phyloP scores from a whole-genome alignment of 2,888 invertebrate genomes.

The Salpingus planirostris region DNA sequence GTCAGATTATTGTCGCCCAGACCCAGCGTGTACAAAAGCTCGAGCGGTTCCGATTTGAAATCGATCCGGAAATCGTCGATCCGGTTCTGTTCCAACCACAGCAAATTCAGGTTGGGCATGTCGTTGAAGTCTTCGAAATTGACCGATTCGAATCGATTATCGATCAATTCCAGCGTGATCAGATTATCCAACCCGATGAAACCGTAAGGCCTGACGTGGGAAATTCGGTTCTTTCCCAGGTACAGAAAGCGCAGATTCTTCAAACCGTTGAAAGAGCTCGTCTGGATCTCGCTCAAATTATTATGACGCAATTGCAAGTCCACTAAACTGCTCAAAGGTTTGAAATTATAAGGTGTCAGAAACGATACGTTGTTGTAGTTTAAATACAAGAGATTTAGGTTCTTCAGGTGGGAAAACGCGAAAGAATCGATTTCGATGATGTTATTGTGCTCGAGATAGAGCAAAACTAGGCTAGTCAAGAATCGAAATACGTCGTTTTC shows the following conservation, averaged over 20 bases:
- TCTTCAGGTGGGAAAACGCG: slow-evolving; percentile 36
- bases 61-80: slow-evolving; percentile 27
- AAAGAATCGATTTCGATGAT: slow-evolving; percentile 36
- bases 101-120: slow-evolving; percentile 28
- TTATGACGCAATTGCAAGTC: slow-evolving; percentile 38
- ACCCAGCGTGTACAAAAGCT: slow-evolving; percentile 28
- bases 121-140: slow-evolving; percentile 28
- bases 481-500: slow-evolving; percentile 34
- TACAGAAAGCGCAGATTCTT: slow-evolving; percentile 33
- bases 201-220: slow-evolving; percentile 34
- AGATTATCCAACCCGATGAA: slow-evolving; percentile 36
- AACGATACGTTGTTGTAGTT: slow-evolving; percentile 36
- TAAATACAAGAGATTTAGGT: slow-evolving; percentile 35
- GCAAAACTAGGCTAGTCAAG: slow-evolving; percentile 34
- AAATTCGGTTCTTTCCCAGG: slow-evolving; percentile 38
- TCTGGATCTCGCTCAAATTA: slow-evolving; percentile 33
- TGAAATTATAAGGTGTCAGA: slow-evolving; percentile 36
- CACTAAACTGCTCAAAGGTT: slow-evolving; percentile 32
- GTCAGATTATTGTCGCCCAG: slow-evolving; percentile 31
- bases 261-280: slow-evolving; percentile 38
- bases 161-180: slow-evolving; percentile 32
- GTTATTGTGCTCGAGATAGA: slow-evolving; percentile 39
- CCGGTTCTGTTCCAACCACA: slow-evolving; percentile 34
- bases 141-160: slow-evolving; percentile 30
- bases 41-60: slow-evolving; percentile 25